Evolutionary conservation across 1,140 invertebrate species (phyloP).

Genomic region (Ylistrum balloti): DNA sequence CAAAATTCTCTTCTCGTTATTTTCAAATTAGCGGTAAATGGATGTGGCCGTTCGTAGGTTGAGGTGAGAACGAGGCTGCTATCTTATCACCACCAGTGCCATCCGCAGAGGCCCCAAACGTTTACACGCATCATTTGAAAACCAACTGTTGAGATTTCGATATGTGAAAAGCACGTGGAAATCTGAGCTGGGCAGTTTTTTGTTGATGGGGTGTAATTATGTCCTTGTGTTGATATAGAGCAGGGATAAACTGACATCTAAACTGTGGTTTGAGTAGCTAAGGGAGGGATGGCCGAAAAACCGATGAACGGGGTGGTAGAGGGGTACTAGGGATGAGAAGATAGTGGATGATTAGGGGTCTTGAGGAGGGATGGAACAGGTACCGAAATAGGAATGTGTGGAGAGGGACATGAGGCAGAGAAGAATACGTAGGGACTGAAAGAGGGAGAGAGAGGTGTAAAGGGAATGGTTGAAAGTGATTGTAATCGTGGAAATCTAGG

Average conservation of each 20-base stretch:
- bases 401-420: too few species aligned
- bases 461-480: too few species aligned
- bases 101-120: not conserved
- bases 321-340: too few species aligned
- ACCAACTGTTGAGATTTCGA: slow-evolving; percentile 18
- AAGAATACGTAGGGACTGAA: too few species aligned
- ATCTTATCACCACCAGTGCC: not conserved
- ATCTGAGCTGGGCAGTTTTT: slow-evolving; percentile 33
- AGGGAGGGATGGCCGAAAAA: not conserved
- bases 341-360: too few species aligned
- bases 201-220: not conserved
- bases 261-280: not conserved
- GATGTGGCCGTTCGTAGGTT: not conserved
- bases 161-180: slow-evolving; percentile 25
- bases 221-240: not conserved
- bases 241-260: not conserved
- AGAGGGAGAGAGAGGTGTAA: too few species aligned
- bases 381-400: too few species aligned
- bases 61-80: slow-evolving; percentile 12
- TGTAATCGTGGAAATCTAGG: too few species aligned
- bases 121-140: slow-evolving; percentile 27
- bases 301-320: not conserved
- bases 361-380: too few species aligned
- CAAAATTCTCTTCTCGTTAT: slow-evolving; percentile 39
- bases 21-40: slow-evolving; percentile 40